Evolutionary conservation across 2,797 vertebrate species (phyloP).

Genomic region (Hydrophis major): DNA sequence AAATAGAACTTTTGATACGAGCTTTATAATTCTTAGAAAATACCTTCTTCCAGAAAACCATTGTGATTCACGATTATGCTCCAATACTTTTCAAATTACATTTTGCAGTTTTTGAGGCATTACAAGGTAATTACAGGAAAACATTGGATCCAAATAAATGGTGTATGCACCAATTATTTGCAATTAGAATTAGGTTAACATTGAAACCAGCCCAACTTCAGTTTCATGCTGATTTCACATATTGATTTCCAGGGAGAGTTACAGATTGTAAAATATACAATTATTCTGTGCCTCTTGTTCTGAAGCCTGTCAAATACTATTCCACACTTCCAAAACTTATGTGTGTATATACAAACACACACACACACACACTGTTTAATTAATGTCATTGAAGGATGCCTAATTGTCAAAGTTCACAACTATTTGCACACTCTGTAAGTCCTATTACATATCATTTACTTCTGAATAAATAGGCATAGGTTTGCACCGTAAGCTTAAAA

Average conservation of each 20-base stretch:
- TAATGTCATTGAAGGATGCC: background rate
- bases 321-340: background rate
- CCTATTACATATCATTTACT: background rate
- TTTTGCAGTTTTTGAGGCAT: background rate
- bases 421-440: background rate
- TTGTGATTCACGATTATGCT: background rate
- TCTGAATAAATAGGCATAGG: background rate
- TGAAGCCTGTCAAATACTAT: background rate
- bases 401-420: background rate
- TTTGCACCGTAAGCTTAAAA: background rate
- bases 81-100: background rate
- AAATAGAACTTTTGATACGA: background rate
- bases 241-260: background rate
- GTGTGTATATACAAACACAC: too few relatives aligned
- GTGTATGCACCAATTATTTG: background rate
- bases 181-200: background rate
- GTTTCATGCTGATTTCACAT: background rate
- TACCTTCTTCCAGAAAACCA: background rate
- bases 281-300: background rate
- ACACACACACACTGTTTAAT: too few relatives aligned
- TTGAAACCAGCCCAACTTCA: background rate
- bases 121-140: background rate
- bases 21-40: background rate
- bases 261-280: background rate
- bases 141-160: background rate